Evolutionary conservation across 1,140 invertebrate species (phyloP).

Genomic region (Conus betulinus): DNA sequence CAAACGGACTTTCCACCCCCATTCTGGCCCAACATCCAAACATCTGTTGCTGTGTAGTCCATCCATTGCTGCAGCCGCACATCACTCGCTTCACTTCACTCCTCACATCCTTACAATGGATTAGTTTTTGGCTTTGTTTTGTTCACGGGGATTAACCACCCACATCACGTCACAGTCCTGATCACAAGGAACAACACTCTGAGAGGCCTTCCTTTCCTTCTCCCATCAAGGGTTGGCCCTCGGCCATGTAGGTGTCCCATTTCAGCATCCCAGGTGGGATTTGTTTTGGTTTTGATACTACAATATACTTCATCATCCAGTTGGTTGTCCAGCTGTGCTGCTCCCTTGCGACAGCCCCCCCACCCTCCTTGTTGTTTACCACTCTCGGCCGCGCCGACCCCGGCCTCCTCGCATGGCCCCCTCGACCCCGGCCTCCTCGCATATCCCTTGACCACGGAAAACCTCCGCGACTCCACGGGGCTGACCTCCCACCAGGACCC

Average conservation of each 20-base stretch:
- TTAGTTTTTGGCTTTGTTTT: too few species aligned
- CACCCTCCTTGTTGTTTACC: constrained; percentile 35
- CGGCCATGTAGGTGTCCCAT: constrained; percentile 71
- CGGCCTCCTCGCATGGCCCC: too few species aligned
- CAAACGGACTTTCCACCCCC: too few species aligned
- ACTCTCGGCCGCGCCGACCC: too few species aligned
- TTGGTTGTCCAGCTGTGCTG: constrained; percentile 80
- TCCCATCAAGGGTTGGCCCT: constrained; percentile 52
- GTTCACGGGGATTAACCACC: too few species aligned
- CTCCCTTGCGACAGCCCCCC: constrained; percentile 76
- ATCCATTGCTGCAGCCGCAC: too few species aligned
- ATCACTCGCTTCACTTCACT: too few species aligned
- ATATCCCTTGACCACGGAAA: constrained; percentile 38
- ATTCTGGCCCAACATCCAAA: too few species aligned
- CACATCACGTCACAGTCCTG: too few species aligned
- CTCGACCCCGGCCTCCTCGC: constrained; percentile 33
- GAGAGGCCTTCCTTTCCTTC: not conserved
- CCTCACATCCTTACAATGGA: too few species aligned
- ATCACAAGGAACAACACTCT: too few species aligned
- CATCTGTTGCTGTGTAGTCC: too few species aligned
- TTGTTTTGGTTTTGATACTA: constrained; percentile 79
- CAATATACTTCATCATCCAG: constrained; percentile 82
- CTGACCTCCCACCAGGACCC: not conserved
- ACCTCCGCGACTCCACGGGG: constrained; percentile 45
- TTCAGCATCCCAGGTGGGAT: constrained; percentile 76